Evolutionary conservation across 2,113 vertebrate genomes (phyloP).

Genomic region (human (Homo sapiens)): GRCh38 chr12:108329001-108329500

Average conservation of each 20-base stretch:
- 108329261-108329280: neutral
- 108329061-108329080: neutral
- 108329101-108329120: neutral
- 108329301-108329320: neutral
- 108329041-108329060: neutral
- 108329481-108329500: neutral
- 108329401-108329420: neutral
- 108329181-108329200: neutral
- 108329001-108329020: neutral
- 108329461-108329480: neutral
- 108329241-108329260: neutral
- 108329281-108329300: neutral
- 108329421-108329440: constrained; percentile 2
- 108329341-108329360: neutral
- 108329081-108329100: constrained; percentile 7
- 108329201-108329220: accelerated
- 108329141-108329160: neutral
- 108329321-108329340: neutral
- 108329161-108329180: neutral
- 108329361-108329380: neutral
- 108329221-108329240: neutral
- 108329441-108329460: neutral
- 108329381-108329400: neutral
- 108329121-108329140: neutral
- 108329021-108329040: neutral